Evolutionary conservation across 2,888 invertebrate genomes (phyloP).

Genomic region (Muscina levida): DNA sequence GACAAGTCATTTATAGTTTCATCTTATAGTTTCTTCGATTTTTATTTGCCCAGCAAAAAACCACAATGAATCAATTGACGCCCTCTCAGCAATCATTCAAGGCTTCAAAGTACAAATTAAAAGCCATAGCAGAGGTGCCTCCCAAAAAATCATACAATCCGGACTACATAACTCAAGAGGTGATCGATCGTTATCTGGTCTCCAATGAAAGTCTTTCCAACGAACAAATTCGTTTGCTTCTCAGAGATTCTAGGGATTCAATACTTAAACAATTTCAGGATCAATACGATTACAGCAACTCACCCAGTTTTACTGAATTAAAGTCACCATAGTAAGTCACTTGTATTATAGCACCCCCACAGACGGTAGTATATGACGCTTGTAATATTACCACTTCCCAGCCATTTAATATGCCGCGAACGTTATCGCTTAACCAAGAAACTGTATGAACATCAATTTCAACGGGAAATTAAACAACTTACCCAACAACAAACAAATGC

Average conservation of each 20-base stretch:
- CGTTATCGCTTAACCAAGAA: slow-evolving; percentile 62
- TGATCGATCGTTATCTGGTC: not conserved
- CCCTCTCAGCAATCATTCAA: too few species aligned
- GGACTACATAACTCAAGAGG: not conserved
- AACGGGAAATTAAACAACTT: slow-evolving; percentile 66
- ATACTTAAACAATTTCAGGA: not conserved
- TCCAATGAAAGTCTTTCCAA: not conserved
- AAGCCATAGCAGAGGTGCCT: too few species aligned
- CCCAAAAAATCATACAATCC: not conserved
- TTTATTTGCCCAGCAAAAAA: too few species aligned
- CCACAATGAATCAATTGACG: too few species aligned
- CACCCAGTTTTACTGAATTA: slow-evolving; percentile 68
- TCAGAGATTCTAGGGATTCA: slow-evolving; percentile 19
- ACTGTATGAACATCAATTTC: slow-evolving; percentile 67
- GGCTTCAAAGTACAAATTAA: too few species aligned
- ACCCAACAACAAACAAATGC: slow-evolving; percentile 64
- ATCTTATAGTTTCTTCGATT: too few species aligned
- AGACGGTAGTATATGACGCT: not conserved
- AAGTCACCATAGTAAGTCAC: slow-evolving; percentile 67
- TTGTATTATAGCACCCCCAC: not conserved
- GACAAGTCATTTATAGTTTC: too few species aligned
- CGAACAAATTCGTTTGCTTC: not conserved
- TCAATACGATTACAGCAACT: slow-evolving; percentile 13
- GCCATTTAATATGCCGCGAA: slow-evolving; percentile 67
- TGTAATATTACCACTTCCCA: slow-evolving; percentile 27